A percentile compares a stretch with the other conserved stretches of the same genome.
Conservation (phyloP, 2,888 invertebrate species). For the Hypsopygia costalis region DNA sequence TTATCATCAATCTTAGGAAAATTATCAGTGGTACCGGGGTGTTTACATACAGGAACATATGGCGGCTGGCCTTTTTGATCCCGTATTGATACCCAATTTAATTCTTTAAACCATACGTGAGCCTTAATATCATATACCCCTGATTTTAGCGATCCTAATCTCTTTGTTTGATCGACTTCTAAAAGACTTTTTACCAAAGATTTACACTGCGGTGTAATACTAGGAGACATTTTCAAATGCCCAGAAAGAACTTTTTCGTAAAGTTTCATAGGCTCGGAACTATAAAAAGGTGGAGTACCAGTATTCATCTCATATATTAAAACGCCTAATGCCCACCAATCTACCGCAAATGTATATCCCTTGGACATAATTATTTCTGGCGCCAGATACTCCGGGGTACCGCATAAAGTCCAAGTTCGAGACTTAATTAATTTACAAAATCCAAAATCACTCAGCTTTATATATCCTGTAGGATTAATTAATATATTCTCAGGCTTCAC, state of each 20-base stretch:
- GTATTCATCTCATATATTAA: conserved; percentile 93
- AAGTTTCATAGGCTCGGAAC: conserved; percentile 92
- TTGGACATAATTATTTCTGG: conserved; percentile 94
- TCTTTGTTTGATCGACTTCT: conserved; percentile 75
- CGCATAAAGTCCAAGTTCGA: conserved; percentile 95
- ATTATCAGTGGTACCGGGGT: conserved; percentile 82
- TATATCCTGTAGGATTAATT: conserved; percentile 86
- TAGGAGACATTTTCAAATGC: conserved; percentile 89
- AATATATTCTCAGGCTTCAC: conserved; percentile 95
- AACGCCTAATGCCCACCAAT: conserved; percentile 97
- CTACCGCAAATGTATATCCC: conserved; percentile 94
- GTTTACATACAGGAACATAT: conserved; percentile 76
- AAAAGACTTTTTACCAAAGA: conserved; percentile 89
- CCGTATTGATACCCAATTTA: conserved; percentile 90
- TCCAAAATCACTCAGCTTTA: conserved; percentile 94
- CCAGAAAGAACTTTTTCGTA: conserved; percentile 96
- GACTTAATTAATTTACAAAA: conserved; percentile 89
- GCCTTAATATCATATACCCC: conserved; percentile 94
- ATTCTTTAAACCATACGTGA: conserved; percentile 92
- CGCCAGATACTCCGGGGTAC: conserved; percentile 97
- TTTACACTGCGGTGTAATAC: conserved; percentile 88
- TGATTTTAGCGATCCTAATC: conserved; percentile 92
- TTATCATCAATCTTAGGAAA: conserved; percentile 82
- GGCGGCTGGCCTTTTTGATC: conserved; percentile 85
- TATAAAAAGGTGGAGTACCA: conserved; percentile 95